Conservation (phyloP, 2,797 vertebrate genomes). For the Oreochromis grahami region DNA sequence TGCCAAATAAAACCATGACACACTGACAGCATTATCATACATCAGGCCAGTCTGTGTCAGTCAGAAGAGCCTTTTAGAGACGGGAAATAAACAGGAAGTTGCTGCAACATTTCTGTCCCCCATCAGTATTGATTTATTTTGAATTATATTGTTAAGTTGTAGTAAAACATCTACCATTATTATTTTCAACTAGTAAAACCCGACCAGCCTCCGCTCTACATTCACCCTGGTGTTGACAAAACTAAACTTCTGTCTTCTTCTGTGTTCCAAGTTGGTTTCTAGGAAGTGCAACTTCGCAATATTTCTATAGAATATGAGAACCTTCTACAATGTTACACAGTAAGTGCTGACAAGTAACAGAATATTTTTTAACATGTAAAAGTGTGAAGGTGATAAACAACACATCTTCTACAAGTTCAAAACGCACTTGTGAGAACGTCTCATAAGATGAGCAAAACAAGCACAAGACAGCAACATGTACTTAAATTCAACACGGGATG, state of each 20-base stretch:
- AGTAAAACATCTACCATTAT: fast-evolving
- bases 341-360: not conserved
- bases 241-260: not conserved
- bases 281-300: not conserved
- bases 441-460: not conserved
- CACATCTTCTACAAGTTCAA: not conserved
- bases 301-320: not conserved
- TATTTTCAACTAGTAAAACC: not conserved
- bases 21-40: not conserved
- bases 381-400: not conserved
- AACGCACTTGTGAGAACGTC: not conserved
- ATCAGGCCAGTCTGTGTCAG: not conserved
- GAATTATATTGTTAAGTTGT: not conserved
- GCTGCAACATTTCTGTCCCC: not conserved
- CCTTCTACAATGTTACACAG: not conserved
- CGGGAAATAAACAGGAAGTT: not conserved
- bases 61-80: not conserved
- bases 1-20: not conserved
- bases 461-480: not conserved
- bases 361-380: not conserved
- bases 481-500: not conserved
- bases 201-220: not conserved
- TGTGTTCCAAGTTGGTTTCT: not conserved
- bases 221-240: not conserved
- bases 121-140: not conserved